Base-by-base conservation (phyloP, 1,140 invertebrate genomes). In the Solenopsis invicta region DNA sequence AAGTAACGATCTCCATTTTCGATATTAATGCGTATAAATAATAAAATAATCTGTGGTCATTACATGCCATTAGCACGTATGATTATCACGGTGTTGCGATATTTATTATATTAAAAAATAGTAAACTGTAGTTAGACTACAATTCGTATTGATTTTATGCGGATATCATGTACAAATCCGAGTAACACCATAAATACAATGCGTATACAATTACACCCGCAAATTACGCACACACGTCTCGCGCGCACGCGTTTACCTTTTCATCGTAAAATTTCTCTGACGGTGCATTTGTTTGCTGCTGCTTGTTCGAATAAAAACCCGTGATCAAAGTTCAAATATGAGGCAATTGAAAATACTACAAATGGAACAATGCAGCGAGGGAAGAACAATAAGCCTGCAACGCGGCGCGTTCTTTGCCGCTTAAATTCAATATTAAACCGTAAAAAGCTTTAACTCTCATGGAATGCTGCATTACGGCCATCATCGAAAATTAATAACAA, bases 401-500 rank as follows among this genome's bases (percentile, higher is more conserved):
- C 16, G 29, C 45, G 9, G 9, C 61, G 24, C 80, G 5, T 41
- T 41, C 29, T 48, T 52, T 45, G 16, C 67, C 41, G 41, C n/a
- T 72, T 34, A 34, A 74, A 82, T 82, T 50, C 24, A 84, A 61
- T 61, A 61, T 84, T 21, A 74, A 72, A 72, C 56, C 24, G 67
- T 48, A n/a, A 82, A 84, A 75, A 21, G 69, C 41, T 64, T 24
- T 24, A 34, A 34, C 67, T 59, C 56, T 61, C 78, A 9, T 21
- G 64, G 34, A 69, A 81, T 56, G 77, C 69, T 61, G 69, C 41
- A 75, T 84, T 75, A 75, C n/a, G 54, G 67, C 41, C 29, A 50
- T 59, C 69, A 62, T 74, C 80, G 80, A 84, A 50, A 84, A 84
- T 84, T 75, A 84, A 84, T 84, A 84, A 74, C 80, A 84, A 75